Conservation (phyloP, 1,140 invertebrate species). For the Portunus trituberculatus region DNA sequence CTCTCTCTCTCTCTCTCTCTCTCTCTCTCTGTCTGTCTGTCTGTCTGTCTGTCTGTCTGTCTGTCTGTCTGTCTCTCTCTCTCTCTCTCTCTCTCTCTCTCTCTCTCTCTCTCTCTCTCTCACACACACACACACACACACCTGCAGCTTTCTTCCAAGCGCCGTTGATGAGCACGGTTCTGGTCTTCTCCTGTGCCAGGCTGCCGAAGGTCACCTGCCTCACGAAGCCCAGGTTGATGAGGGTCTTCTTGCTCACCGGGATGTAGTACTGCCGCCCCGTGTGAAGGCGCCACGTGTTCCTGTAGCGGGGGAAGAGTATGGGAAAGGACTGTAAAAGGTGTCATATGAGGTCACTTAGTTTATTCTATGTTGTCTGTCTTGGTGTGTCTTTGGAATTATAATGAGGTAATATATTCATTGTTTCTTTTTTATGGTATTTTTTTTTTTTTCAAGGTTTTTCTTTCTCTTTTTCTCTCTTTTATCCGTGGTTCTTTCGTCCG, state of each 20-base stretch:
- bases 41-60: background rate
- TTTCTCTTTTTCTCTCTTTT: background rate
- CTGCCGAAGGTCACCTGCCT: slow-evolving; percentile 75
- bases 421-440: too few species aligned
- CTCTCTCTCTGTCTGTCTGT: background rate
- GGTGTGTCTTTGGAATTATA: too few species aligned
- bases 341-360: background rate
- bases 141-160: slow-evolving; percentile 76
- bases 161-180: slow-evolving; percentile 72
- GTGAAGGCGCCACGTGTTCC: slow-evolving; percentile 74
- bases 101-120: slow-evolving; percentile 25
- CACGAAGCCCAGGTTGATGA: slow-evolving; percentile 76
- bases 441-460: background rate
- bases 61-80: background rate
- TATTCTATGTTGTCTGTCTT: background rate
- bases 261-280: slow-evolving; percentile 76
- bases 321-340: background rate
- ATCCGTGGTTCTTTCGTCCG: background rate
- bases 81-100: background rate
- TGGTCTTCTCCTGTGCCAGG: slow-evolving; percentile 64
- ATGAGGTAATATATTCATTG: too few species aligned
- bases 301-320: background rate
- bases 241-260: slow-evolving; percentile 73
- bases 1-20: background rate
- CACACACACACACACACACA: background rate